Base-by-base conservation (phyloP, 2,797 vertebrate genomes). In the Halcyon badia region DNA sequence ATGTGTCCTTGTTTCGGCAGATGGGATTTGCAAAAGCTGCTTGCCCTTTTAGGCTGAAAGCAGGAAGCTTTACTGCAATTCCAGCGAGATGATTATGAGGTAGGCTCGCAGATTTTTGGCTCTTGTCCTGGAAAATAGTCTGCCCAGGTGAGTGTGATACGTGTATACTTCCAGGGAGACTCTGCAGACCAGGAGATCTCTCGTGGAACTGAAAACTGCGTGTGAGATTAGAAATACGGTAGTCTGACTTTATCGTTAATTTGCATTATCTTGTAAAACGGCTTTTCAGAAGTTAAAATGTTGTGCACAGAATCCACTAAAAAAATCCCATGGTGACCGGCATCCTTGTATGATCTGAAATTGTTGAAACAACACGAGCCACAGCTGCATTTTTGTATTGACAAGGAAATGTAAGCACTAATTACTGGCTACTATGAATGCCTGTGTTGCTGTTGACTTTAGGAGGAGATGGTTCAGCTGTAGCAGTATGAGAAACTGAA, bases 81-180 rank as follows among this genome's bases (percentile, higher is more conserved):
- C 89, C 22, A 56, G 66, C 22, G 26, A 72, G 85, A 15, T 46
- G 17, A 30, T 62, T 69, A 3, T 51, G 57, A 33, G 83, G 66
- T 89, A 79, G 76, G 66, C 51, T 89, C 61, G 41, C 8, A 0
- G 30, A 30, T 89, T 94, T 94, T 90, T 81, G 87, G 93, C 61
- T 76, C 8, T 60, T 60, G 10, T 88, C 76, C 64, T 19, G 60
- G 70, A 83, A 83, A 64, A 60, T 2, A 49, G 21, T 48, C 77
- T 72, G 56, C 51, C 6, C 76, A 82, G 87, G 93, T 95, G 85
- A 76, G 77, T 35, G 68, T 33, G 56, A 2, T 44, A 13, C 0
- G 0, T 2, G 4, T 37, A 1, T 20, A 1, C 19, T 54, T 25
- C 48, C 30, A 87, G 30, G 0, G 17, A n/a, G 61, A 42, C 44